Percentiles rank a stretch among this genome's conserved stretches.
Conservation (phyloP, 1,140 invertebrate genomes). For the Conus betulinus region DNA sequence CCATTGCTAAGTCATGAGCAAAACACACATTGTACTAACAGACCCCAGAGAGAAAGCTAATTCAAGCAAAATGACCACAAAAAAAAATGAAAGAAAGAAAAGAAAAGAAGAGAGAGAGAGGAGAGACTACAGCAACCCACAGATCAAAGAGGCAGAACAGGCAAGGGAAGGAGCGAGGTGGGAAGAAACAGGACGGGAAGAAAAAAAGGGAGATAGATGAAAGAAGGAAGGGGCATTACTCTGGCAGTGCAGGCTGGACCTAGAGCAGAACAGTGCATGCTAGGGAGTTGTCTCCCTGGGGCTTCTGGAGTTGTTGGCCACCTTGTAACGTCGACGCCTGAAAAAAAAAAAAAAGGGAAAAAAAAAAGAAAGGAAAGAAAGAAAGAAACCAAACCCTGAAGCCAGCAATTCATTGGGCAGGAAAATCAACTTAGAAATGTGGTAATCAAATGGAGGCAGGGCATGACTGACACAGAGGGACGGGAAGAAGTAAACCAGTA, state of each 20-base stretch:
- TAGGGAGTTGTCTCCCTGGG: constrained; percentile 66
- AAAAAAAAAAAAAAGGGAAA: constrained; percentile 53
- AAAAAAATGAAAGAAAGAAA: too few relatives aligned
- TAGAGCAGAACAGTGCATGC: constrained; percentile 43
- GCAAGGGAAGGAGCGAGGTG: neutral
- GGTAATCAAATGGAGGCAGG: too few relatives aligned
- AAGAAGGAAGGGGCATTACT: neutral
- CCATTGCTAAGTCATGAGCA: too few relatives aligned
- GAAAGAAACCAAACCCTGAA: too few relatives aligned
- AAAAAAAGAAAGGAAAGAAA: constrained; percentile 12
- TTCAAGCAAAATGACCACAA: neutral
- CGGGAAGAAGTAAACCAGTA: too few relatives aligned
- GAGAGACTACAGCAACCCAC: neutral
- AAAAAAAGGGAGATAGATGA: neutral
- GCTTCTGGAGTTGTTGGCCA: constrained; percentile 67
- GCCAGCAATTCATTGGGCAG: too few relatives aligned
- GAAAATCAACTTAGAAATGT: too few relatives aligned
- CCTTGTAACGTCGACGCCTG: constrained; percentile 72
- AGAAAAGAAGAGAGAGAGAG: too few relatives aligned
- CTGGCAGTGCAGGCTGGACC: constrained; percentile 20
- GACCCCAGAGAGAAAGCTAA: neutral
- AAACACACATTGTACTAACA: too few relatives aligned
- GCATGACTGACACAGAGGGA: too few relatives aligned
- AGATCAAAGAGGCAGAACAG: neutral
- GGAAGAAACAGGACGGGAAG: neutral